phyloP scores from a whole-genome alignment of 2,113 vertebrate species.

The Triplophysa dalaica region DNA sequence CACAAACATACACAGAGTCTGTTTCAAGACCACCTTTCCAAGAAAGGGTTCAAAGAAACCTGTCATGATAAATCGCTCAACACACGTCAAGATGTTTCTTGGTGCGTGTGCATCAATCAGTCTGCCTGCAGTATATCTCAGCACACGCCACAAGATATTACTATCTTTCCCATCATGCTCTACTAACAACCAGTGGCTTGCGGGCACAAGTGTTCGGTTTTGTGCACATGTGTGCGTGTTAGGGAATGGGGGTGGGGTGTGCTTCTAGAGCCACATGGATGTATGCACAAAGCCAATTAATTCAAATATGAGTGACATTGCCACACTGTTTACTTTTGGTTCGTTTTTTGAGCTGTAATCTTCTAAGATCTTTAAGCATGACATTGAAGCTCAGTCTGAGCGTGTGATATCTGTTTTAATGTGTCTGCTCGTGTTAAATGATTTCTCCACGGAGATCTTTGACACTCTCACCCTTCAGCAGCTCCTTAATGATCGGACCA shows the following conservation, averaged over 20 bases:
- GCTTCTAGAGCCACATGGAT: background rate
- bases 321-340: conserved; percentile 3
- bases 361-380: background rate
- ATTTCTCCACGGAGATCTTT: conserved; percentile 75
- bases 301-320: background rate
- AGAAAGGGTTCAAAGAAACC: conserved; percentile 8
- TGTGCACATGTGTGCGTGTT: conserved; percentile 17
- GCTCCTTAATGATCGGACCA: conserved; percentile 75
- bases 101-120: conserved; percentile 17
- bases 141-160: conserved; percentile 18
- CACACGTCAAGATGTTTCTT: conserved; percentile 22
- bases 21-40: background rate
- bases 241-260: background rate
- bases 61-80: conserved; percentile 19
- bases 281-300: background rate
- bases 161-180: conserved; percentile 31
- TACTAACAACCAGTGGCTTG: conserved; percentile 22
- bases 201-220: conserved; percentile 19
- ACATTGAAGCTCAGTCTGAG: background rate
- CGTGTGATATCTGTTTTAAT: background rate
- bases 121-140: background rate
- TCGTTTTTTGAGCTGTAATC: background rate
- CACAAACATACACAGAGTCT: background rate
- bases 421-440: conserved; percentile 3
- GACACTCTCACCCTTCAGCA: conserved; percentile 81